Evolutionary conservation across 2,888 invertebrate species (phyloP).

Genomic region (Glaucopsyche alexis): DNA sequence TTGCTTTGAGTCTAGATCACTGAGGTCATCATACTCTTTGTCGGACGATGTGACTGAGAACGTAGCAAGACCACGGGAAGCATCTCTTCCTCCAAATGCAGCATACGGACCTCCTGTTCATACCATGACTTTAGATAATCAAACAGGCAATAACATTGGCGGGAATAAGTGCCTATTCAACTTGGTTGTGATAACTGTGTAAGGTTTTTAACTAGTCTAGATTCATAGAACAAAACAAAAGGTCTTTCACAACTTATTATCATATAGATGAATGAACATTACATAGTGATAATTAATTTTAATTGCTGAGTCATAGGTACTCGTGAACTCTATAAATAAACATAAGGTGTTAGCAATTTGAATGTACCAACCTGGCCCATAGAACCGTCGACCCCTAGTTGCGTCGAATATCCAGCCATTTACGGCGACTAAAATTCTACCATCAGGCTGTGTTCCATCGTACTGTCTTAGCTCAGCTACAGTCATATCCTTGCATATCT

Average conservation of each 20-base stretch:
- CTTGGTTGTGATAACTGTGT: no score
- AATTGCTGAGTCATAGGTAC: conserved; percentile 51
- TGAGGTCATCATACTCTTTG: conserved; percentile 96
- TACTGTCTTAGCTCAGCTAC: conserved; percentile 91
- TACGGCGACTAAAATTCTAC: conserved; percentile 93
- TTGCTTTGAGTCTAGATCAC: conserved; percentile 94
- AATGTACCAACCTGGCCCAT: conserved; percentile 90
- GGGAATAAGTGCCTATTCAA: no score
- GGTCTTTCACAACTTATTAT: conserved; percentile 8
- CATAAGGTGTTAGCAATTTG: conserved; percentile 33
- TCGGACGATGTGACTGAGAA: conserved; percentile 91
- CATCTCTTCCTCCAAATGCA: conserved; percentile 96
- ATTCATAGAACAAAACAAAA: conserved; percentile 22
- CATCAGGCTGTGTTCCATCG: conserved; percentile 92
- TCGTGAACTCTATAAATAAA: conserved; percentile 65
- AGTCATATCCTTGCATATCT: conserved; percentile 93
- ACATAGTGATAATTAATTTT: conserved; percentile 25
- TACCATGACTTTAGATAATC: not conserved
- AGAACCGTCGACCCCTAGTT: conserved; percentile 93
- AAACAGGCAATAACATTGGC: no score
- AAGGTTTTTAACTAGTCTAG: no score
- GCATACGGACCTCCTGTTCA: conserved; percentile 94
- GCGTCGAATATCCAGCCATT: conserved; percentile 98
- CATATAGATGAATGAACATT: not conserved
- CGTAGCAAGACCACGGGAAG: conserved; percentile 95